These are phyloP conservation scores for Poecilobothrus nobilitatus DNA, from an alignment of 2,888 invertebrate species.

Conservation along the genomic window DNA sequence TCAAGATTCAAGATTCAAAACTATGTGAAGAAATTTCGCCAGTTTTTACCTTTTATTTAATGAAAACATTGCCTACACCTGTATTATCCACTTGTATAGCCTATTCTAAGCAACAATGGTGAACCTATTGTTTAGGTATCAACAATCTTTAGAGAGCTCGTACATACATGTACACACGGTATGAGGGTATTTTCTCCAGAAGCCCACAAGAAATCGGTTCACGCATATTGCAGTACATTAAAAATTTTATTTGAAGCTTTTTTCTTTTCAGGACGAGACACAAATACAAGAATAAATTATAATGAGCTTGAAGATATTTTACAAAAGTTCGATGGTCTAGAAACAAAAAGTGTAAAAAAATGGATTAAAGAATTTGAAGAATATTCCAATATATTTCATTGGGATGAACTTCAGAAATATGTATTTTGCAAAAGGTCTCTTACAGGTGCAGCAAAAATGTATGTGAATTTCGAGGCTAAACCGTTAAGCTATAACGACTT, in stretches of 20 bases:
- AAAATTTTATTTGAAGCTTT: constrained; percentile 15
- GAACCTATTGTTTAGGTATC: constrained; percentile 17
- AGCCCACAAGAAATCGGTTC: constrained; percentile 19
- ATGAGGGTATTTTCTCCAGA: constrained; percentile 17
- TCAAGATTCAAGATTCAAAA: constrained; percentile 17
- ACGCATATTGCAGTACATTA: constrained; percentile 16
- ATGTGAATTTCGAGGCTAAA: too few species aligned
- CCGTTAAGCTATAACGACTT: too few species aligned
- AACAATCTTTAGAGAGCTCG: background rate
- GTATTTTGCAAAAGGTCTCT: too few species aligned
- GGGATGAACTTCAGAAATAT: too few species aligned
- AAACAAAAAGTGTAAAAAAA: too few species aligned
- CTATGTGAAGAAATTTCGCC: background rate
- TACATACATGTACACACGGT: constrained; percentile 11
- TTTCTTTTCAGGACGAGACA: too few species aligned
- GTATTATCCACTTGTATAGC: constrained; percentile 20
- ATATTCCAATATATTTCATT: too few species aligned
- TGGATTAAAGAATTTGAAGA: too few species aligned
- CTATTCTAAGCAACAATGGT: constrained; percentile 20
- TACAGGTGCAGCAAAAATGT: too few species aligned
- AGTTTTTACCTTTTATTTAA: constrained; percentile 17
- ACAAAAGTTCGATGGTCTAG: too few species aligned
- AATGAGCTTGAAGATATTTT: too few species aligned
- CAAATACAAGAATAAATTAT: too few species aligned
- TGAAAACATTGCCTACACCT: constrained; percentile 20